Evolutionary conservation across 2,797 vertebrate genomes (phyloP).

Genomic region (Zenarchopterus dispar): DNA sequence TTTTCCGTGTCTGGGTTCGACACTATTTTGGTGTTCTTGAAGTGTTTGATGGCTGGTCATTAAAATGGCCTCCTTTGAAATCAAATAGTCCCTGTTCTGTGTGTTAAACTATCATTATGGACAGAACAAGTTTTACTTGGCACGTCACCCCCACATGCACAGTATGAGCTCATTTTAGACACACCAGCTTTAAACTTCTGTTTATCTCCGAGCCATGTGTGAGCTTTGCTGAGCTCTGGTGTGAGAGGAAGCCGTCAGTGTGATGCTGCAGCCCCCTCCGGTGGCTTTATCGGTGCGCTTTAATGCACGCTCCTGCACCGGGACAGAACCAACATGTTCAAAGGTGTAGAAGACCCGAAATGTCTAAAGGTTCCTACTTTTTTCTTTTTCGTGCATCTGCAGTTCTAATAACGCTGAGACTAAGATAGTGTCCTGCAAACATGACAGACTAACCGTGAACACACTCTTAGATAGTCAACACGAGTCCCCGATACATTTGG

Average conservation of each 20-base stretch:
- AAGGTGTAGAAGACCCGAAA: background rate
- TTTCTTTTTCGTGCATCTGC: background rate
- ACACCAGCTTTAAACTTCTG: constrained; percentile 22
- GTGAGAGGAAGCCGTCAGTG: constrained; percentile 34
- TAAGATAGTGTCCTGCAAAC: background rate
- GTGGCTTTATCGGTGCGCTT: constrained; percentile 45
- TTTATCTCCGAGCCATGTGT: constrained; percentile 46
- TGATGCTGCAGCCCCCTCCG: constrained; percentile 70
- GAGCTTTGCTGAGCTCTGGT: constrained; percentile 14
- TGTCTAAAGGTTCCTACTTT: background rate
- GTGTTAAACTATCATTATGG: constrained; percentile 18
- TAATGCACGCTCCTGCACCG: constrained; percentile 13
- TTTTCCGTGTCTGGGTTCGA: constrained; percentile 38
- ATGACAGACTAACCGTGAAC: background rate
- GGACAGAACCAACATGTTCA: background rate
- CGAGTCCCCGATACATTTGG: too few species aligned
- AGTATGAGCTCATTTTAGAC: constrained; percentile 54
- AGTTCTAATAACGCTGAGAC: background rate
- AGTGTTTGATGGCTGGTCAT: constrained; percentile 24
- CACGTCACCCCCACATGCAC: constrained; percentile 19
- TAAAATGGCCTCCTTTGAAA: constrained; percentile 53
- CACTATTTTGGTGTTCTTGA: constrained; percentile 16
- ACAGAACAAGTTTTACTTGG: constrained; percentile 41
- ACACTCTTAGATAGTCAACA: too few species aligned
- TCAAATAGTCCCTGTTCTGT: constrained; percentile 28